Percentiles rank a stretch among this genome's conserved stretches.
Conservation (phyloP, 2,113 vertebrate genomes). For the Micronycteris hirsuta region DNA sequence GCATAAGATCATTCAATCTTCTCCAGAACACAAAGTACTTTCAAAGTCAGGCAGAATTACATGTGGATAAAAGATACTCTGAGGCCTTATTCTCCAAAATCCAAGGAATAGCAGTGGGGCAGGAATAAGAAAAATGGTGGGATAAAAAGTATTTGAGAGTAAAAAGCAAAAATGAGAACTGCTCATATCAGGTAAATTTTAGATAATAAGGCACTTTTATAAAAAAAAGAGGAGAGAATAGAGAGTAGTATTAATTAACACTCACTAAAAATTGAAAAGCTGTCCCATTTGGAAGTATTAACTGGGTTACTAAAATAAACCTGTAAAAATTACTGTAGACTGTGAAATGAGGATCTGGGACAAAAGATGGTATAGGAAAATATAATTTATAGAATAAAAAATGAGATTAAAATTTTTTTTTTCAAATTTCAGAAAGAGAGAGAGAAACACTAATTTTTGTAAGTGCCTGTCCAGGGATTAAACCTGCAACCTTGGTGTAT, state of each 20-base stretch:
- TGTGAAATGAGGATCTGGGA: neutral
- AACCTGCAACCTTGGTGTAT: no score
- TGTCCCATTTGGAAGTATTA: slow-evolving; percentile 30
- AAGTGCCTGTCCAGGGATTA: no score
- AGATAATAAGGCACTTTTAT: neutral
- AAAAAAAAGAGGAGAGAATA: neutral
- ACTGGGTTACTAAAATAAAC: slow-evolving; percentile 30
- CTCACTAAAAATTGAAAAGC: neutral
- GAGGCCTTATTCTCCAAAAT: neutral
- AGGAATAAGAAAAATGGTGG: neutral
- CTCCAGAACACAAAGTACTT: neutral
- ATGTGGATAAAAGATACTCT: neutral
- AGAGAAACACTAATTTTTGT: no score
- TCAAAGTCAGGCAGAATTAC: neutral
- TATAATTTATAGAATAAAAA: neutral
- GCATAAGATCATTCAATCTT: neutral
- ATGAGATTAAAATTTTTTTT: neutral
- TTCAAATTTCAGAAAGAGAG: no score
- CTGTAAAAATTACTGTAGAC: neutral
- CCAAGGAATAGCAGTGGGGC: neutral
- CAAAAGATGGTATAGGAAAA: neutral
- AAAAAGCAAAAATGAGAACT: neutral
- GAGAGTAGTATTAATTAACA: slow-evolving; percentile 1
- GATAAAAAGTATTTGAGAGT: neutral
- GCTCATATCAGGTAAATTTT: neutral